Base-by-base conservation (phyloP, 2,113 vertebrate genomes). In the Salminus brasiliensis region DNA sequence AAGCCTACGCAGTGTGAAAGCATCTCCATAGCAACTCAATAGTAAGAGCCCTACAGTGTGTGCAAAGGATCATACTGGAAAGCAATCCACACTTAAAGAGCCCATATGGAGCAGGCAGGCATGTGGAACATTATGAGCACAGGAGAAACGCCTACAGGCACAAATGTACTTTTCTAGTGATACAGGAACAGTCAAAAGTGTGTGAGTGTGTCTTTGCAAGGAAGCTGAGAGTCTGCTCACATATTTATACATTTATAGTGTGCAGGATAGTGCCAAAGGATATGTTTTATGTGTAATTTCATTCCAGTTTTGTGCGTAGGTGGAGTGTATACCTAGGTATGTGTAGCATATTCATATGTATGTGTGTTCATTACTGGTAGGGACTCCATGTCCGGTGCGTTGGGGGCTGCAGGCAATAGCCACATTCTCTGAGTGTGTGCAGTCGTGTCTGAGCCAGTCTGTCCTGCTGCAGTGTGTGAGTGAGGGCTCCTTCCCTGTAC, bases 381-480 rank as follows among this genome's bases (percentile, higher is more conserved):
- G 91, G 27, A 87, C 76, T 47, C 87, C 90, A 3, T 92, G 89
- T 85, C 87, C 93, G 2, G 88, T 81, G 0, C 80, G 90, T 0
- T 93, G 89, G 1, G 92, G 90, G 53, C 91, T 90, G 88, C 98
- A 99, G 32, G 88, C 68, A 7, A 99, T 83, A 29, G 89, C 92
- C 62, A 98, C 92, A 2, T 98, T 96, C 83, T 98, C 95, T 12
- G 88, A 85, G 55, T 97, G 97, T 78, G 86, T 95, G 88, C 98
- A 99, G 91, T 97, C 95, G 0, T 98, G 96, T 62, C 81, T 90
- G 53, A 95, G 93, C 97, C 98, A 98, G 43, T 94, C 94, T 60
- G 88, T 87, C 79, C 83, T 90, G 29, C 89, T 91, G 74, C 98
- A 99, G 32, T 95, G 93, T 52, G 93, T 76, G 1, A 99, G 81